Evolutionary conservation across 1,140 invertebrate species (phyloP), one percentile per base, ranked within the genome.

Genomic region (Drosophila arawakana): DNA sequence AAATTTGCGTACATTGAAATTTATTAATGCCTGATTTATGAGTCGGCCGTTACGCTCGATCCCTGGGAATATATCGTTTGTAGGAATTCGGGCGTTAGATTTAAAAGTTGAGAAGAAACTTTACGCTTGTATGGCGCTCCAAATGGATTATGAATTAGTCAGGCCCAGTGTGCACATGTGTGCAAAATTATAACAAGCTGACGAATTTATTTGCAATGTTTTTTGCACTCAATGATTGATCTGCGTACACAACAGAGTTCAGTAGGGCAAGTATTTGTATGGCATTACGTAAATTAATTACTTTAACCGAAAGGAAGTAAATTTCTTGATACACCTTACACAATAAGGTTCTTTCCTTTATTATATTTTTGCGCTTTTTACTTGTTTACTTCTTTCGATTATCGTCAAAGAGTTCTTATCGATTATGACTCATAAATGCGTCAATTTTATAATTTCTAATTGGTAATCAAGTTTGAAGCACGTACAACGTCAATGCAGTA

Each of bases 1-100:
- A 76, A 71, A 80, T 72, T 70, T 78, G 68, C 67, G 43, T 69
- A 81, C 60, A 78, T 86, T 84, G 80, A 55, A 68, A 70, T 85
- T 85, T 81, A 81, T 85, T 75, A 85, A 75, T 85, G 82, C 35
- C 54, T 85, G 75, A 86, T 84, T 84, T 84, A 84, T 84, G 62
- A 21, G 44, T 37, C 59, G 59, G 37, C 25, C 73, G 72, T 65
- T 76, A 67, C 47, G 72, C n/a, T 44, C 39, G 5, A 10, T 44
- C 10, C 59, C 72, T 80, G 77, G 43, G 65, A 76, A 78, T 59
- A 78, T 59, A 30, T 30, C 59, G 61, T 81, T 75, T 47, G 44
- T 30, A 44, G 55, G 54, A 71, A 71, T 85, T 34, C 15, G 18
- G 67, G 62, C 81, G 81, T 85, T 85, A 81, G 59, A 76, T 85